Conservation (phyloP, 2,888 invertebrate genomes). For the Tuta absoluta region DNA sequence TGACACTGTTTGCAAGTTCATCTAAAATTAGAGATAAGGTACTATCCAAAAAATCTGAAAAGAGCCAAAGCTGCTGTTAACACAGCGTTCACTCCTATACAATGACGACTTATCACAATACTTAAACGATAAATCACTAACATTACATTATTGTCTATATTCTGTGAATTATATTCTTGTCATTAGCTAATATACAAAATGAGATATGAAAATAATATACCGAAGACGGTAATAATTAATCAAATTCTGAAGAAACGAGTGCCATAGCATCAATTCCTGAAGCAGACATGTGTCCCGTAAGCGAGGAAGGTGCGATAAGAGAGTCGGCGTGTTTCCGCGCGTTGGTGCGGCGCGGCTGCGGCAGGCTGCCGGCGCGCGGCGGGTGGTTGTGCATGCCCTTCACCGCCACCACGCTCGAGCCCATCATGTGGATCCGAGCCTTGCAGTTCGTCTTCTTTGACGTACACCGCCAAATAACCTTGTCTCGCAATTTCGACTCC, state of each 20-base stretch:
- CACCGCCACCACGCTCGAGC: conserved; percentile 73
- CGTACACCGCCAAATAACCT: conserved; percentile 78
- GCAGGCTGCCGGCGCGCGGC: conserved; percentile 61
- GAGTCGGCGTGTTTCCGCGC: conserved; percentile 47
- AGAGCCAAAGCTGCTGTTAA: no score
- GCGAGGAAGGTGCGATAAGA: background rate
- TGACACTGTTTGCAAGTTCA: background rate
- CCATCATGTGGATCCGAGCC: conserved; percentile 76
- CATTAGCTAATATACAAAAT: background rate
- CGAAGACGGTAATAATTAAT: background rate
- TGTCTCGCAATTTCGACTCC: conserved; percentile 76
- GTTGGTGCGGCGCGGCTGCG: conserved; percentile 45
- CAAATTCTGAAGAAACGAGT: conserved; percentile 10
- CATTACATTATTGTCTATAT: conserved; percentile 12
- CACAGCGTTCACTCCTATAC: background rate
- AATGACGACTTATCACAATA: conserved; percentile 2
- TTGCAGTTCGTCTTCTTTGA: conserved; percentile 80
- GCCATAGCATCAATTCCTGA: conserved; percentile 17
- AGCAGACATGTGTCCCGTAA: background rate
- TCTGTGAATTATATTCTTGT: background rate
- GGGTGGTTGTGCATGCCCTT: conserved; percentile 79
- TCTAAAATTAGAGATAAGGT: background rate
- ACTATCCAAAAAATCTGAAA: no score
- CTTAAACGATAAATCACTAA: background rate
- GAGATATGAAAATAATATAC: background rate